These are phyloP conservation scores for Orgyia antiqua DNA, from an alignment of 2,888 invertebrate genomes.

Conservation along the genomic window DNA sequence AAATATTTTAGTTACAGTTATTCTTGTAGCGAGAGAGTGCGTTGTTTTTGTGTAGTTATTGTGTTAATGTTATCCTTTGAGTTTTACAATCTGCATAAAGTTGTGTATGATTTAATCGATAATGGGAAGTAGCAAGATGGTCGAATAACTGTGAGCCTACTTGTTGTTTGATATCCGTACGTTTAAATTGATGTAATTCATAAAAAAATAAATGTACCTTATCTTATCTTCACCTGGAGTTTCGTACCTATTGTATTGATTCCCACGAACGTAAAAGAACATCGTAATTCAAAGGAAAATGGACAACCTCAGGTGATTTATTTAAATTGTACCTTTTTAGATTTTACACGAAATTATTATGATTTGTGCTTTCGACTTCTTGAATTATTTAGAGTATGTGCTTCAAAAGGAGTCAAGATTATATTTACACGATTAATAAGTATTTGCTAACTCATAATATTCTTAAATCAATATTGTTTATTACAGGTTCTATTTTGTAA, in stretches of 20 bases:
- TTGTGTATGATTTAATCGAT: too few species aligned
- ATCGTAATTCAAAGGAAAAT: constrained; percentile 24
- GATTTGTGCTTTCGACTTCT: too few species aligned
- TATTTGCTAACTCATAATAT: constrained; percentile 6
- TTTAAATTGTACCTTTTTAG: neutral
- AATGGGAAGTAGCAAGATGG: too few species aligned
- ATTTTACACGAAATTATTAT: neutral
- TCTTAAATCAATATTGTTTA: constrained; percentile 2
- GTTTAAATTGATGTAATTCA: too few species aligned
- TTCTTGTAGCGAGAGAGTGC: too few species aligned
- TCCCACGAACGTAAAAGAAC: constrained; percentile 7
- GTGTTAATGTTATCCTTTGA: too few species aligned
- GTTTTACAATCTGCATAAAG: too few species aligned
- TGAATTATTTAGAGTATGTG: too few species aligned
- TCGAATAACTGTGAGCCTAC: too few species aligned
- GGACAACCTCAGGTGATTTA: constrained; percentile 49
- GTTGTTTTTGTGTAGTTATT: too few species aligned
- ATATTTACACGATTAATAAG: constrained; percentile 11
- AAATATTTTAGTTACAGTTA: too few species aligned
- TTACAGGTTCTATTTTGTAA: constrained; percentile 87
- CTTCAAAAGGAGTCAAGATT: constrained; percentile 45
- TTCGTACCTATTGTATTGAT: constrained; percentile 19
- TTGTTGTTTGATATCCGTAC: too few species aligned
- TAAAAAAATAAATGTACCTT: constrained; percentile 11
- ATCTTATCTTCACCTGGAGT: constrained; percentile 36